These are phyloP conservation scores for Limnephilus auricula DNA, from an alignment of 2,888 invertebrate genomes.

Conservation along the genomic window DNA sequence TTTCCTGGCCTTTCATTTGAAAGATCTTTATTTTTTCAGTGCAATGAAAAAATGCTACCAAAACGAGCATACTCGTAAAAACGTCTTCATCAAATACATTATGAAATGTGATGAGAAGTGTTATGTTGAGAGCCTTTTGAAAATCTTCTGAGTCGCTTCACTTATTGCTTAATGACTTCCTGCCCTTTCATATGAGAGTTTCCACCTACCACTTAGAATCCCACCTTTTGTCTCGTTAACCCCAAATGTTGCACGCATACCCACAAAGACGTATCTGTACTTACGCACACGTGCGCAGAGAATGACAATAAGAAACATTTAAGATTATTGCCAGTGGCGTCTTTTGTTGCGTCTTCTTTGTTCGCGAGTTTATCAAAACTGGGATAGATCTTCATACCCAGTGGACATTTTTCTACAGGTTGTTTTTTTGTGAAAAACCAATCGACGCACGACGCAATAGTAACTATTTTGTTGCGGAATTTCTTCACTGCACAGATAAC, in stretches of 20 bases:
- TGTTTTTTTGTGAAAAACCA: background rate
- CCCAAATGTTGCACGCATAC: slow-evolving; percentile 62
- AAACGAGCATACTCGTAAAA: background rate
- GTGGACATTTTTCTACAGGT: background rate
- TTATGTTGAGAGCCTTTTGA: background rate
- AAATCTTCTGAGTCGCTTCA: background rate
- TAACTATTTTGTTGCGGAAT: background rate
- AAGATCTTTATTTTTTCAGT: background rate
- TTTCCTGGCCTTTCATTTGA: slow-evolving; percentile 40
- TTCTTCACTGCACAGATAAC: too few species aligned
- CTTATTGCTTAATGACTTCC: slow-evolving; percentile 54
- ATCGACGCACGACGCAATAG: background rate
- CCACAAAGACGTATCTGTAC: background rate
- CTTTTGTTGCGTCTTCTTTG: slow-evolving; percentile 64
- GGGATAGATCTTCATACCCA: slow-evolving; percentile 32
- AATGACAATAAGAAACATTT: slow-evolving; percentile 63
- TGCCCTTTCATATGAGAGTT: slow-evolving; percentile 58
- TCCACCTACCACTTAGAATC: slow-evolving; percentile 63
- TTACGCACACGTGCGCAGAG: background rate
- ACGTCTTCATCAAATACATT: background rate
- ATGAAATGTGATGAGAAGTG: too few species aligned
- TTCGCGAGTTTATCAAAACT: slow-evolving; percentile 53
- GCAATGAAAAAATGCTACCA: background rate
- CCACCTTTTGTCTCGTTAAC: slow-evolving; percentile 66
- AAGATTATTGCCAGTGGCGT: slow-evolving; percentile 64